These are phyloP conservation scores for Steinernema scapterisci DNA, from an alignment of 2,888 invertebrate species.

Conservation along the genomic window DNA sequence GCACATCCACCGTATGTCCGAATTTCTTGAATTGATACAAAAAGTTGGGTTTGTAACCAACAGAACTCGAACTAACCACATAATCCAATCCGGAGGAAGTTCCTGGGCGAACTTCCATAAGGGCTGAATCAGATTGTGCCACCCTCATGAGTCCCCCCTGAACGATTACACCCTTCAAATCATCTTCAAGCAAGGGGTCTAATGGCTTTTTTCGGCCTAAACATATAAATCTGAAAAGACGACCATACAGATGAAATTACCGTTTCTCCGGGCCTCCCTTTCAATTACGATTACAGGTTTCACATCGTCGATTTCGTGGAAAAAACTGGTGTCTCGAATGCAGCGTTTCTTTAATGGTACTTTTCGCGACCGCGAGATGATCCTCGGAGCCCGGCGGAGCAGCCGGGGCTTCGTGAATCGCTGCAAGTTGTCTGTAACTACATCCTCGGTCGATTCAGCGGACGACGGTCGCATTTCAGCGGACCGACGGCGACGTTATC, in stretches of 20 bases:
- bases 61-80: neutral
- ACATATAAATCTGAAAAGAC: neutral
- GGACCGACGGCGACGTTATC: neutral
- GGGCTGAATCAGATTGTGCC: neutral
- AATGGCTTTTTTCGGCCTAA: neutral
- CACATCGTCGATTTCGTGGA: neutral
- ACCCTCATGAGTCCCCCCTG: slow-evolving; percentile 29
- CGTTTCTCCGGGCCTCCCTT: neutral
- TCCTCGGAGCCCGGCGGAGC: slow-evolving; percentile 2
- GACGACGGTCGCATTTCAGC: slow-evolving; percentile 30
- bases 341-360: neutral
- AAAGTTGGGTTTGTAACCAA: neutral
- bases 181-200: neutral
- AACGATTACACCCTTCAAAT: slow-evolving; percentile 11
- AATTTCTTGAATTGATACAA: slow-evolving; percentile 19
- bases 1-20: neutral
- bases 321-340: neutral
- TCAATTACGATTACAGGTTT: neutral
- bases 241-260: neutral
- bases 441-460: slow-evolving; percentile 22
- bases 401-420: slow-evolving; percentile 25
- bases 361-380: slow-evolving; percentile 6
- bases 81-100: neutral
- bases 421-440: slow-evolving; percentile 8
- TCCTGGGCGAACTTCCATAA: neutral